These are phyloP conservation scores for Dynastes maya DNA, from an alignment of 2,888 invertebrate species.

Conservation along the genomic window DNA sequence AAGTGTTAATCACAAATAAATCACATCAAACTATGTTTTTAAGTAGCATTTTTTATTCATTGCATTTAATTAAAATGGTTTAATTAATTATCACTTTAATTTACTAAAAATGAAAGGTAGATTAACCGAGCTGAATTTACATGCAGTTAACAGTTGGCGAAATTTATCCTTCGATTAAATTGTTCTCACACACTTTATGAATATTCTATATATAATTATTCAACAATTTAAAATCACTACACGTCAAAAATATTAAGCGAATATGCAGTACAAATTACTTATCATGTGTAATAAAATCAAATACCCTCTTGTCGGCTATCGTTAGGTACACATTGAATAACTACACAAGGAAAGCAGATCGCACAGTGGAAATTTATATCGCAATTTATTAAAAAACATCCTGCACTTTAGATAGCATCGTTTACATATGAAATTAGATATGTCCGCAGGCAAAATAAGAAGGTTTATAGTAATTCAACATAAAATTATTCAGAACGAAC, in stretches of 20 bases:
- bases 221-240: neutral
- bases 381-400: slow-evolving; percentile 1
- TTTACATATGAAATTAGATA: neutral
- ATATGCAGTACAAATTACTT: neutral
- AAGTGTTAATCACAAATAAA: too few species aligned
- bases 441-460: neutral
- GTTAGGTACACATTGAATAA: neutral
- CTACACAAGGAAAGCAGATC: slow-evolving; percentile 7
- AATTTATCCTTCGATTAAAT: neutral
- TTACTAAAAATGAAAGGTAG: too few species aligned
- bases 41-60: too few species aligned
- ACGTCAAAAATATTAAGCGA: slow-evolving; percentile 2
- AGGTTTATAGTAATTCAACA: too few species aligned
- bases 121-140: too few species aligned
- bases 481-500: neutral
- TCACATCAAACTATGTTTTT: too few species aligned
- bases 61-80: too few species aligned
- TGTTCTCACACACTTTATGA: neutral
- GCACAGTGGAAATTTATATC: neutral
- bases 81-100: neutral
- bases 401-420: neutral
- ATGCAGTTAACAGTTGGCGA: neutral
- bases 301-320: neutral
- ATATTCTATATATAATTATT: slow-evolving; percentile 5
- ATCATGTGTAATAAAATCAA: neutral